Evolutionary conservation across 2,113 vertebrate species (phyloP).

Genomic region (Galeopterus variegatus): DNA sequence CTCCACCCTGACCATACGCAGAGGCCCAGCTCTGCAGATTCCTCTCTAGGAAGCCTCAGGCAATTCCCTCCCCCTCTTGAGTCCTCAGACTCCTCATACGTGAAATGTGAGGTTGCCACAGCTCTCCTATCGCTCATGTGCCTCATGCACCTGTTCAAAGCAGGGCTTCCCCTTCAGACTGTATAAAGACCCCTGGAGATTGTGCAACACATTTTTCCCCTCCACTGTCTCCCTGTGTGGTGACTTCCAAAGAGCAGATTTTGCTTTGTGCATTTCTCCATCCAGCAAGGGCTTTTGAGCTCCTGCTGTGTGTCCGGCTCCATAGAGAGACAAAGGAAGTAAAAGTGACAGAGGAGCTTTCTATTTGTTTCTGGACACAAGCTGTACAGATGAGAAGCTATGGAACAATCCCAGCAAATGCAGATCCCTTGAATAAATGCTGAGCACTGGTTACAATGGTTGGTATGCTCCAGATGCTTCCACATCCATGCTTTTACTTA

Average conservation of each 20-base stretch:
- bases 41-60: neutral
- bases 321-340: neutral
- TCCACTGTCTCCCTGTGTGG: neutral
- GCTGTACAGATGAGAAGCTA: neutral
- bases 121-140: neutral
- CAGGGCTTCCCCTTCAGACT: neutral
- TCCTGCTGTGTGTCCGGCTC: neutral
- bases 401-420: neutral
- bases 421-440: neutral
- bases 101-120: neutral
- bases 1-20: slow-evolving; percentile 29
- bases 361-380: neutral
- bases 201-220: neutral
- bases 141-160: neutral
- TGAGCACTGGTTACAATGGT: neutral
- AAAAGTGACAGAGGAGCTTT: neutral
- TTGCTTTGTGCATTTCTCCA: slow-evolving; percentile 8
- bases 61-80: neutral
- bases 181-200: neutral
- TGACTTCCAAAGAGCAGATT: neutral
- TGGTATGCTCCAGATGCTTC: neutral
- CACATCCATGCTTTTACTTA: neutral
- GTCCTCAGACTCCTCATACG: neutral
- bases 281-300: neutral
- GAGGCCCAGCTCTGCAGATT: neutral